phyloP scores from a whole-genome alignment of 2,113 vertebrate species.

The Ceyx melanurus region DNA sequence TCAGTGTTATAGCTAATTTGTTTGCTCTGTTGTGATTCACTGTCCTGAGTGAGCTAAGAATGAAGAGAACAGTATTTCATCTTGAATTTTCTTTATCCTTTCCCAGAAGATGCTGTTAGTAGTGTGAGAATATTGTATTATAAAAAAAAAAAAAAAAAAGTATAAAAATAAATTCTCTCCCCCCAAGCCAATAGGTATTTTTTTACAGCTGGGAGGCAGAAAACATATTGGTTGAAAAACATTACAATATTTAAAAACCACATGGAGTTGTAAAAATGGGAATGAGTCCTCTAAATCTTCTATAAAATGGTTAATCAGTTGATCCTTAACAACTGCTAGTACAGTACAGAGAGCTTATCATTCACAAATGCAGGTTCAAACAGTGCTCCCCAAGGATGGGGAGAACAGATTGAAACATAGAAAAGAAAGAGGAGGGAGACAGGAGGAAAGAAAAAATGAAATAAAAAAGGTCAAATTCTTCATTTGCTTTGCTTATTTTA shows the following conservation, averaged over 20 bases:
- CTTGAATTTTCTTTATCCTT: not conserved
- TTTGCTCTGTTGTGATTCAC: not conserved
- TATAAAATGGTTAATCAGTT: slow-evolving; percentile 72
- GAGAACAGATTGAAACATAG: slow-evolving; percentile 56
- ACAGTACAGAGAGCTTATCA: slow-evolving; percentile 53
- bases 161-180: slow-evolving; percentile 13
- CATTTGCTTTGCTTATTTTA: slow-evolving; percentile 40
- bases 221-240: slow-evolving; percentile 70
- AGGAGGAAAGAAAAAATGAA: slow-evolving; percentile 25
- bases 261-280: slow-evolving; percentile 72
- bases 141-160: not conserved
- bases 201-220: slow-evolving; percentile 59
- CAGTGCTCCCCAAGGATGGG: slow-evolving; percentile 46
- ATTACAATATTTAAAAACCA: slow-evolving; percentile 72
- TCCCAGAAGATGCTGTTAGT: slow-evolving; percentile 32
- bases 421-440: not conserved
- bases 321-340: slow-evolving; percentile 43
- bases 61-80: not conserved
- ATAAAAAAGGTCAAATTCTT: slow-evolving; percentile 55
- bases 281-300: slow-evolving; percentile 72
- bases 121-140: not conserved
- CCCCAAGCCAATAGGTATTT: slow-evolving; percentile 37
- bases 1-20: not conserved
- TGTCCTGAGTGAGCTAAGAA: not conserved
- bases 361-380: slow-evolving; percentile 65